A percentile compares a stretch with the other conserved stretches of the same genome.
These are phyloP conservation scores for Oncorhynchus masou DNA, from an alignment of 2,113 vertebrate genomes.

Conservation along the genomic window DNA sequence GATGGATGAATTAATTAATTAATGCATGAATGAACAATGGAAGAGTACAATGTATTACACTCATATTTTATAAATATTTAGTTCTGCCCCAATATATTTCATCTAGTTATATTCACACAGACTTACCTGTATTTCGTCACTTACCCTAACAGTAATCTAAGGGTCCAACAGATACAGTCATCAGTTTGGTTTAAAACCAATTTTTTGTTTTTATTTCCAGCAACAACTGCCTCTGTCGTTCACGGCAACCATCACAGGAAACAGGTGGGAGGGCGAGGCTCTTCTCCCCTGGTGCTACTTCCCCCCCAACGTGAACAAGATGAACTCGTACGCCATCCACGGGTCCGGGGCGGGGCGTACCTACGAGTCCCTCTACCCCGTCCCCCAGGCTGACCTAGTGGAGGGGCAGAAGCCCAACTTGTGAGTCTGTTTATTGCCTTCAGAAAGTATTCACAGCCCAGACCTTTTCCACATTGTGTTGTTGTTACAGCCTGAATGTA, in stretches of 20 bases:
- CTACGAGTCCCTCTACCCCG: conserved; percentile 70
- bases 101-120: neutral
- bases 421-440: conserved; percentile 52
- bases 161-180: neutral
- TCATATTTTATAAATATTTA: no score
- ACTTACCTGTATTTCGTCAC: neutral
- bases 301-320: conserved; percentile 72
- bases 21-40: no score
- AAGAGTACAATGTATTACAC: no score
- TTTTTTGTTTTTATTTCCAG: conserved; percentile 46
- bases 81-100: no score
- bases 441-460: no score
- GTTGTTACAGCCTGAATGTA: no score
- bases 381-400: conserved; percentile 62
- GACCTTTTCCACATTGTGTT: no score
- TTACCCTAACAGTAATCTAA: no score
- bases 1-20: no score
- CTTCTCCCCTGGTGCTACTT: conserved; percentile 73
- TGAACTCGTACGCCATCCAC: conserved; percentile 75
- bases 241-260: conserved; percentile 52
- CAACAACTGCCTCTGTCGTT: conserved; percentile 75
- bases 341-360: conserved; percentile 65
- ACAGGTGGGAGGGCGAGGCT: conserved; percentile 64
- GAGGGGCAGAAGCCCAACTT: conserved; percentile 69
- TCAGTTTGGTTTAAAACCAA: neutral